Evolutionary conservation across 30 jellyfish, hydroid and myxozoan species (phyloP), one percentile per base, ranked within the genome.

Genomic region (Turritopsis rubra): DNA sequence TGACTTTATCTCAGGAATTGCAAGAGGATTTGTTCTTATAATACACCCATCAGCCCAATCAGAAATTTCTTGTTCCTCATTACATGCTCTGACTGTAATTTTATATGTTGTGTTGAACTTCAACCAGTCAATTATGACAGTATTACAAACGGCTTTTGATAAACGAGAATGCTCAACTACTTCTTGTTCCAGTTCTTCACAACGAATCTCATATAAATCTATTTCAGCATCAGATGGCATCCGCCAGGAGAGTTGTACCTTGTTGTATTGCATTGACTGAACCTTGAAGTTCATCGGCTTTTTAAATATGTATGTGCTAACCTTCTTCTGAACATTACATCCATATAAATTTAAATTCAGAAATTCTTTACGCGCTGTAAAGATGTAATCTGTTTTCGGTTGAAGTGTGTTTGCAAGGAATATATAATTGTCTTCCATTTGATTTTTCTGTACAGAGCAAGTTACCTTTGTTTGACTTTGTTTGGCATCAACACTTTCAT

Each of bases 151-250:
- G 0, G 28, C 30, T 27, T 68, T 68, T 16, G 28, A 27, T 17
- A n/a, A 68, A 16, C 30, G 77, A 68, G 9, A 27, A 68, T 68
- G 30, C 0, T 68, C 1, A 7, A n/a, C 8, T 0, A 22, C 0
- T 8, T 7, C 28, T 19, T 68, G 28, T 68, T 16, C 9, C 16
- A 7, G 30, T 9, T 23, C 77, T 7, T 3, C 21, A 19, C 28
- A n/a, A 9, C 30, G 77, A 68, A n/a, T n/a, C 77, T n/a, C 30
- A 68, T 27, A 68, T 23, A 23, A n/a, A 68, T 27, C 28, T n/a
- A 9, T 68, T 68, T 68, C 77, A 68, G 30, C 77, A 68, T 27
- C 77, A 8, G 30, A 27, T 68, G 77, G 77, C 28, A n/a, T 68
- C 31, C 1, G 17, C 77, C 77, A 68, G 28, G 77, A 68, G 17